Evolutionary conservation across 2,797 vertebrate genomes (phyloP).

Genomic region (Sus cebifrons): DNA sequence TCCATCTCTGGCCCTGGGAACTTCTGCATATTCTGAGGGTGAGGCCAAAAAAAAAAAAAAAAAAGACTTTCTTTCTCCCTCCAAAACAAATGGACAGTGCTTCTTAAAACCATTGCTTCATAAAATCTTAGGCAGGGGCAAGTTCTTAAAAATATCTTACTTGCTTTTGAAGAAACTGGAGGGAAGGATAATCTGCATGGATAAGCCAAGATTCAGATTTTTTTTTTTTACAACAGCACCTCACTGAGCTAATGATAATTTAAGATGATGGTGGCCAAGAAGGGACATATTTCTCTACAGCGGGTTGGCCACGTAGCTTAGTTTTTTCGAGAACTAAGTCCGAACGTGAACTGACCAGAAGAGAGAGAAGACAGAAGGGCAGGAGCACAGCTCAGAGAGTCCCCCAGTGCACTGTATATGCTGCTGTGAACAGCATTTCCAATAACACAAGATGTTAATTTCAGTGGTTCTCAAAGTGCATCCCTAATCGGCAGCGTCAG

Average conservation of each 20-base stretch:
- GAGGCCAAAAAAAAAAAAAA: too few relatives aligned
- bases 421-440: slow-evolving; percentile 42
- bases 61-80: neutral
- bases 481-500: neutral
- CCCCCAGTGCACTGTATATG: slow-evolving; percentile 79
- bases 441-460: slow-evolving; percentile 56
- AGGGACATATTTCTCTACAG: neutral
- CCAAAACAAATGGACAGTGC: neutral
- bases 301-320: neutral
- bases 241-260: neutral
- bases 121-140: neutral
- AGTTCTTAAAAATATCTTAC: slow-evolving; percentile 15
- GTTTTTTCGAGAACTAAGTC: neutral
- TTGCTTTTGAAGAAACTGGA: slow-evolving; percentile 11
- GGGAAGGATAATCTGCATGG: neutral
- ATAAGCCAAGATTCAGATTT: slow-evolving; percentile 22
- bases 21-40: too few relatives aligned
- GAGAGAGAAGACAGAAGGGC: neutral
- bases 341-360: neutral
- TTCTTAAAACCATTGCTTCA: slow-evolving; percentile 38
- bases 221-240: neutral
- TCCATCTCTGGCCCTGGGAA: too few relatives aligned
- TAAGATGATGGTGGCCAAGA: neutral
- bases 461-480: slow-evolving; percentile 3
- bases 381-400: neutral